A percentile compares a stretch with the other conserved stretches of the same genome.
Conservation (phyloP, 1,140 invertebrate genomes). For the Brachionus manjavacas region DNA sequence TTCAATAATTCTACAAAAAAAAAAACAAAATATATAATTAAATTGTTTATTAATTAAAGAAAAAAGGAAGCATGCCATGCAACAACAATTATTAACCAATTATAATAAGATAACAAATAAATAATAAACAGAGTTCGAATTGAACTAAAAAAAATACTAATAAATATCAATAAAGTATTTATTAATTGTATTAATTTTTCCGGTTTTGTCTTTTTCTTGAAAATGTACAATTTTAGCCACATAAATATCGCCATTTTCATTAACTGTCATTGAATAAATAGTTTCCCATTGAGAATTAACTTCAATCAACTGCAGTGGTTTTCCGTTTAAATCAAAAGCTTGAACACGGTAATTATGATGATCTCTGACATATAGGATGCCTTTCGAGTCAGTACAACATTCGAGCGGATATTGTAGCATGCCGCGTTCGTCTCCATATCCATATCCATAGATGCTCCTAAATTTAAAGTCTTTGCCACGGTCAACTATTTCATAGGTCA, state of each 20-base stretch:
- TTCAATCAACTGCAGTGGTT: constrained; percentile 17
- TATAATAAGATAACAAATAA: background rate
- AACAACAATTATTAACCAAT: background rate
- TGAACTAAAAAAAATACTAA: background rate
- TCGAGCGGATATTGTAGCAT: constrained; percentile 36
- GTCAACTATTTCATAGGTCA: background rate
- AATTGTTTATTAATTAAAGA: too few relatives aligned
- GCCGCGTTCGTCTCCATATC: constrained; percentile 25
- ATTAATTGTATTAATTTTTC: constrained; percentile 25
- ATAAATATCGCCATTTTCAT: constrained; percentile 34
- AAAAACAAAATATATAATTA: too few relatives aligned
- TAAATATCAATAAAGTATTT: constrained; percentile 42
- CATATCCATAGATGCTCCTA: background rate
- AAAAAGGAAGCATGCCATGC: too few relatives aligned
- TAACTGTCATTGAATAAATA: constrained; percentile 36
- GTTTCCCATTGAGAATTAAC: constrained; percentile 31
- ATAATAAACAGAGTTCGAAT: background rate
- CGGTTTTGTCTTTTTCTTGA: constrained; percentile 1
- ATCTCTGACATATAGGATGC: constrained; percentile 26
- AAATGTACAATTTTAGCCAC: constrained; percentile 35
- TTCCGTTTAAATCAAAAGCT: background rate
- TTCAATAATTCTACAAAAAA: too few relatives aligned
- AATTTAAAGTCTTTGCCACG: background rate
- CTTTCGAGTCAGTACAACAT: constrained; percentile 24
- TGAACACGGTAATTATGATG: constrained; percentile 40